Base-by-base conservation (phyloP, 2,888 invertebrate species). In the Saturnia japonica region DNA sequence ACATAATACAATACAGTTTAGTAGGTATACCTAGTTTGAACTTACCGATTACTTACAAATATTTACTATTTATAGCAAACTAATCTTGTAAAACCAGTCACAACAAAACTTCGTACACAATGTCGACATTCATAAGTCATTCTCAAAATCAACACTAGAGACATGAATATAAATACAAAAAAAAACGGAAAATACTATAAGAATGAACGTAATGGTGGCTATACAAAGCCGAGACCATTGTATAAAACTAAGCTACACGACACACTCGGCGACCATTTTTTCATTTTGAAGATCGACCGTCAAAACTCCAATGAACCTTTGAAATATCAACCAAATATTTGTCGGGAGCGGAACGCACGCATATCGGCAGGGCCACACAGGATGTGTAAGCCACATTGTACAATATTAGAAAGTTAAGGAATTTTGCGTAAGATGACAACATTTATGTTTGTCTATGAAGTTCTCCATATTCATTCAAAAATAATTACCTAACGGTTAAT, bases 311-410 rank as follows among this genome's bases (percentile, higher is more conserved):
- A 88, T 90, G 88, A 89, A 86, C 83, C 88, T 90, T 91, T 88
- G 84, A 88, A 92, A 91, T 83, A 76, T 80, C 86, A 88, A 87
- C 87, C 89, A 91, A 93, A 93, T 91, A 91, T 93, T 91, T 89
- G 86, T 84, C 80, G 76, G 81, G 77, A 81, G 79, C 76, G 83
- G 86, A 60, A 87, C 88, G 88, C 91, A 90, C 91, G 91, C 91
- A 88, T 88, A 87, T 89, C 79, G 80, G 62, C 71, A 74, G 78
- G 90, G 86, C 94, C 93, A 93, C 93, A 93, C 94, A 94, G 86
- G 90, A 84, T 60, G 57, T 60, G 76, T 80, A 82, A 78, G 76
- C 80, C 85, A 82, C 81, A 85, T 86, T 88, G 87, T 88, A 87
- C 88, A 87, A 90, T 78, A 85, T 87, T 87, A 87, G 87, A 87